Evolutionary conservation across 2,888 invertebrate species (phyloP), one percentile per base, ranked within the genome.

Genomic region (Coremacera marginata): DNA sequence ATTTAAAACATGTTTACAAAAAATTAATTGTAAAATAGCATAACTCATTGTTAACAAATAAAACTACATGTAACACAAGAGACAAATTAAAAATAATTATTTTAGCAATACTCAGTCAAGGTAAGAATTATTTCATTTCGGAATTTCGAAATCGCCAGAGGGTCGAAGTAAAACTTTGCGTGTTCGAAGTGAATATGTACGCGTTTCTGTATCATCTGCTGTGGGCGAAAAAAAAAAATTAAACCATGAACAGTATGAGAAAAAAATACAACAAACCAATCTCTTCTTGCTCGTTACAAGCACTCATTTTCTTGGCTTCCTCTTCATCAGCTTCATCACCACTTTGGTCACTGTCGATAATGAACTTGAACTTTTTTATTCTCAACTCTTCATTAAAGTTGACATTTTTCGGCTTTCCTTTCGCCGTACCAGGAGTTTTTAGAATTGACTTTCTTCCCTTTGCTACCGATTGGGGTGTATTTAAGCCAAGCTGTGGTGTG

Each of bases 361-460:
- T 83, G 71, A 88, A 88, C 63, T 85, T 81, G 44, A 86, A 84
- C 1, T 83, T 84, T 14, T 86, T 86, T 5, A 86, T 84, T 16
- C 82, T 81, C n/a, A 87, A 82, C 68, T 86, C 83, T 44, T 87
- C 84, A 75, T 86, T 86, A 71, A 89, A 89, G 16, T 84, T 72
- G 11, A 89, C 87, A 49, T 82, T 84, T 5, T 82, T 84, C 3
- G 78, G 77, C 4, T 57, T 83, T 1, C 81, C 83, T 80, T 82
- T 81, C 0, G 80, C 79, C 0, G 87, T 85, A 1, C 87, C 88
- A 0, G 89, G 88, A 0, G 88, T 89, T 77, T 88, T 89, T 0
- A 89, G 74, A 25, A 88, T 89, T 0, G 88, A 87, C 73, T 85
- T 83, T 0, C 84, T 83, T 3, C 76, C 70, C 9, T 74, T 78